Conservation (phyloP, 2,113 vertebrate species). For the Trogon melanurus region DNA sequence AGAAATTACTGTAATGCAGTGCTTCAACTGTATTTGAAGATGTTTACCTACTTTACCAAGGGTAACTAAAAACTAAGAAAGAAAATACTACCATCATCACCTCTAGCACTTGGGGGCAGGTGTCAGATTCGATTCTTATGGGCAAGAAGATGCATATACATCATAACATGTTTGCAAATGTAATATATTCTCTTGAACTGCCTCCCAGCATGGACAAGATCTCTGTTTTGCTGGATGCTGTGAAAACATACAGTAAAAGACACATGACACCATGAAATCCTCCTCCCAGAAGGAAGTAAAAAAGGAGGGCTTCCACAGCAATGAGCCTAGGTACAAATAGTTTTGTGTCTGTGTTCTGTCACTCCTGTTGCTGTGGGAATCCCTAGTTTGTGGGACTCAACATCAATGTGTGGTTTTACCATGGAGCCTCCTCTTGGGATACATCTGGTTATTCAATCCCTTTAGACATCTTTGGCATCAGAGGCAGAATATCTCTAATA, state of each 20-base stretch:
- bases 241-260: background rate
- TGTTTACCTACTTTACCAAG: background rate
- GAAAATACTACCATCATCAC: background rate
- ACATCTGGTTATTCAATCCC: background rate
- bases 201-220: background rate
- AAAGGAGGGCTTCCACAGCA: background rate
- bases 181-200: background rate
- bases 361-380: background rate
- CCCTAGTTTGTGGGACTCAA: background rate
- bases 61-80: background rate
- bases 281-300: background rate
- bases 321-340: background rate
- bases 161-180: background rate
- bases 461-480: background rate
- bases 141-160: background rate
- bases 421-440: background rate
- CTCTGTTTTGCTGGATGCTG: background rate
- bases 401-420: background rate
- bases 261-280: background rate
- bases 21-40: constrained; percentile 1
- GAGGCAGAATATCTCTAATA: background rate
- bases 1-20: background rate
- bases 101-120: background rate
- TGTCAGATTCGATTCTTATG: background rate
- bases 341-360: background rate